Base-by-base conservation (phyloP, 1,140 invertebrate genomes). In the Drosophila kikkawai region DNA sequence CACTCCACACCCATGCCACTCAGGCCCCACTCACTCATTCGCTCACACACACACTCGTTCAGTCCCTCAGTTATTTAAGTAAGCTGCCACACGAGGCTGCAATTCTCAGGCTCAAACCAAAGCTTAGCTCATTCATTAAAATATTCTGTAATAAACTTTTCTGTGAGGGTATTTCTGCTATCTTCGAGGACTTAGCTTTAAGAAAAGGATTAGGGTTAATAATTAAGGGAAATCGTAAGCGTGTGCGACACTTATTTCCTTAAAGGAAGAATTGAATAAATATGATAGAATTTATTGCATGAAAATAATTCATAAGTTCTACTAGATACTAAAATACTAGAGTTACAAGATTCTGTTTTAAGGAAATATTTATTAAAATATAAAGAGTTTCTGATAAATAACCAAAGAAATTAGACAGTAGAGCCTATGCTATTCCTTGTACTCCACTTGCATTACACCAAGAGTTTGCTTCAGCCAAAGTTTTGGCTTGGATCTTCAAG, bases 71-170 rank as follows among this genome's bases (percentile, higher is more conserved):
- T 79, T 57, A 68, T 78, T 78, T 58, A 74, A 82, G 70, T 67
- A 77, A 82, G 70, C 75, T 65, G 69, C 75, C 82, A 63, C 79
- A 78, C 50, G 75, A 77, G 75, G 75, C 55, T 60, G 75, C 76
- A 70, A 47, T 60, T 70, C 75, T 64, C 51, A 70, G 56, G 56
- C 57, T 51, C 32, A 70, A 45, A 42, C 73, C 58, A 51, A 60
- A 66, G 70, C 60, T 50, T 61, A 84, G 67, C 60, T 74, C 77
- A 70, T 80, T 83, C 77, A 88, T 87, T 87, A 83, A 87, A 86
- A 80, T 74, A 75, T 78, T 74, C 48, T 44, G 15, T 26, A 71
- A 78, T 15, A 34, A 53, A 61, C 51, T 44, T 75, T 32, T 15
- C 19, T 11, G 5, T 22, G 1, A 39, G 66, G 47, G 45, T 60